Conservation (phyloP, 1,140 invertebrate genomes). For the Bombyx mori region ASM3026992v2 NC_085110.1:2936001-2936500, state of each 20-base stretch:
- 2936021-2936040: no score
- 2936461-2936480: no score
- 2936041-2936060: no score
- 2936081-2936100: not conserved
- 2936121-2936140: not conserved
- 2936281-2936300: constrained; percentile 24
- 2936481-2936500: no score
- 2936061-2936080: no score
- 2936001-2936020: no score
- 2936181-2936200: constrained; percentile 8
- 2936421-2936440: constrained; percentile 1
- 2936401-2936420: not conserved
- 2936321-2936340: constrained; percentile 10
- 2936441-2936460: constrained; percentile 4
- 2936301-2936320: constrained; percentile 8
- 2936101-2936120: constrained; percentile 1
- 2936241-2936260: constrained; percentile 23
- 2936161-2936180: constrained; percentile 12
- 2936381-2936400: constrained; percentile 1
- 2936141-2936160: constrained; percentile 1
- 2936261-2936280: constrained; percentile 25
- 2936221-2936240: constrained; percentile 25
- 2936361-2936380: constrained; percentile 5
- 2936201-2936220: constrained; percentile 13
- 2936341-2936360: constrained; percentile 19